Conservation (phyloP, 2,797 vertebrate species). For the Danio jaintianensis region DNA sequence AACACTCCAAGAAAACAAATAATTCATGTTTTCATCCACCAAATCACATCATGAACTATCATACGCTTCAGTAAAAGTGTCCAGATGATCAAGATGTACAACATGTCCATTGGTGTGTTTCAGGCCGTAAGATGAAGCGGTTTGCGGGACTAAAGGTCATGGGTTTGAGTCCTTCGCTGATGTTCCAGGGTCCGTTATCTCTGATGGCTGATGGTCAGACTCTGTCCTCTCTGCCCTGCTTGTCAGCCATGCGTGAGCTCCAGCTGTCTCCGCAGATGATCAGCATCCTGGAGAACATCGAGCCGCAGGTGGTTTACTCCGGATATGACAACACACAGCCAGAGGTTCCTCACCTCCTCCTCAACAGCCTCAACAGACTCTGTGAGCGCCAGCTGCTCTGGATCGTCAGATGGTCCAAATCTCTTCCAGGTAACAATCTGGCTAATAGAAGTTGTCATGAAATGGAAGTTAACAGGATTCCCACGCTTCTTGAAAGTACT, state of each 20-base stretch:
- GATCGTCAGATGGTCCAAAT: conserved; percentile 98
- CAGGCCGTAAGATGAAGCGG: conserved; percentile 96
- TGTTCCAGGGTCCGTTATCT: conserved; percentile 76
- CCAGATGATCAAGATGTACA: background rate
- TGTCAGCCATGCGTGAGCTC: conserved; percentile 85
- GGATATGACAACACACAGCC: conserved; percentile 88
- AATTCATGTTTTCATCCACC: background rate
- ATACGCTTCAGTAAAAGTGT: background rate
- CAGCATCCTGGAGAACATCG: conserved; percentile 90
- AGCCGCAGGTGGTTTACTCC: conserved; percentile 90
- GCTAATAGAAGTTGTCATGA: background rate
- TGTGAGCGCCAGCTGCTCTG: conserved; percentile 95
- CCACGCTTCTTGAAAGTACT: too few relatives aligned
- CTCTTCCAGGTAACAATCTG: conserved; percentile 88
- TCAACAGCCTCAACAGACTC: conserved; percentile 92
- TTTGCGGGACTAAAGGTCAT: conserved; percentile 89
- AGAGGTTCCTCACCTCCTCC: conserved; percentile 86
- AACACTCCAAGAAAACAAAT: background rate
- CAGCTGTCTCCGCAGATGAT: conserved; percentile 87
- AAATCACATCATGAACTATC: background rate
- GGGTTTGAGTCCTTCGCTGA: conserved; percentile 79
- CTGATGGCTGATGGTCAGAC: conserved; percentile 71
- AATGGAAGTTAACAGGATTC: too few relatives aligned
- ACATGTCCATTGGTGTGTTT: conserved; percentile 43
- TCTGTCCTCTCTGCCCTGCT: conserved; percentile 80